Evolutionary conservation across 2,113 vertebrate genomes (phyloP).

Genomic region (Prinia subflava): DNA sequence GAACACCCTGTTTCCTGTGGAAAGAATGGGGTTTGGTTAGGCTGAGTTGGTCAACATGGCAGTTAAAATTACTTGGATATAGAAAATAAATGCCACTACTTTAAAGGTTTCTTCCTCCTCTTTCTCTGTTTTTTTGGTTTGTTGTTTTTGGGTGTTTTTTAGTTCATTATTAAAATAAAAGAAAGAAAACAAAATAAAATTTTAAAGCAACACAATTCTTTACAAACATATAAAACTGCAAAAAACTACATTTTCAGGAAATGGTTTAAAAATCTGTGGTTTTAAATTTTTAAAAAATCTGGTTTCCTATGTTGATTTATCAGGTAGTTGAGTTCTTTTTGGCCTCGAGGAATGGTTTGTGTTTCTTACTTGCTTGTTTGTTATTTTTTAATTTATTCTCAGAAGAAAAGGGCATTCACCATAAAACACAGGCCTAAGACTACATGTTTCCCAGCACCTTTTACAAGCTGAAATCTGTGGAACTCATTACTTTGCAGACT

Average conservation of each 20-base stretch:
- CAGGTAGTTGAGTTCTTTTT: conserved; percentile 53
- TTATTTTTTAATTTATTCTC: conserved; percentile 55
- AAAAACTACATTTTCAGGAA: background rate
- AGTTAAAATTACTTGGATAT: conserved; percentile 50
- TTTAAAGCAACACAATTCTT: background rate
- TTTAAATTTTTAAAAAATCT: too few species aligned
- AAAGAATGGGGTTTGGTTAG: conserved; percentile 66
- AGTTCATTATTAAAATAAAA: background rate
- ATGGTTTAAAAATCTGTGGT: background rate
- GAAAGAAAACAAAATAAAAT: background rate
- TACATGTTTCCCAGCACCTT: background rate
- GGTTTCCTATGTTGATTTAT: conserved; percentile 49
- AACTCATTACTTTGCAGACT: background rate
- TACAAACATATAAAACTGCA: background rate
- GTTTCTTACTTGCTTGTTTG: background rate
- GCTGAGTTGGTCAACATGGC: conserved; percentile 60
- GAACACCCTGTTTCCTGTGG: conserved; percentile 44
- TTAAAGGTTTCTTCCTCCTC: background rate
- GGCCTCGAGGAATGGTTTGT: conserved; percentile 44
- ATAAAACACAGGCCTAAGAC: conserved; percentile 54
- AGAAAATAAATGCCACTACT: conserved; percentile 26
- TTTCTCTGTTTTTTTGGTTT: background rate
- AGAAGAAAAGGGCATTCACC: conserved; percentile 68
- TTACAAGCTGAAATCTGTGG: background rate
- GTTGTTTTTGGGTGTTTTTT: background rate